Conservation (phyloP, 2,797 vertebrate genomes). For the Pipistrellus pygmaeus region DNA sequence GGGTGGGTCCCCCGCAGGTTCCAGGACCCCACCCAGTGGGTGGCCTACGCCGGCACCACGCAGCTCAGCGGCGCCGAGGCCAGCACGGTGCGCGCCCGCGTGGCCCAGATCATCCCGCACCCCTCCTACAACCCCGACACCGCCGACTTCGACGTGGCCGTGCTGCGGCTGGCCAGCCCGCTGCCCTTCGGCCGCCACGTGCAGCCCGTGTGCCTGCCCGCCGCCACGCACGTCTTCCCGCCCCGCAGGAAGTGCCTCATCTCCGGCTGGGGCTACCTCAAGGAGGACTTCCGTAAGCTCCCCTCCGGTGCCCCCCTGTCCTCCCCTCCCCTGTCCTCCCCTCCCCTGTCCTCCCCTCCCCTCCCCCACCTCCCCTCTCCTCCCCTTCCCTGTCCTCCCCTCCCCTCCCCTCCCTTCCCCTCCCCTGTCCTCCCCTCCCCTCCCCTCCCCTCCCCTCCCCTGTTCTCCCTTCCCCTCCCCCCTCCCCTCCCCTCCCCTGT, state of each 20-base stretch:
- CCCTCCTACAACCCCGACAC: slow-evolving; percentile 92
- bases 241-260: slow-evolving; percentile 93
- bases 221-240: slow-evolving; percentile 90
- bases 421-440: too few relatives aligned
- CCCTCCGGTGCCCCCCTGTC: too few relatives aligned
- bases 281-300: slow-evolving; percentile 91
- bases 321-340: too few relatives aligned
- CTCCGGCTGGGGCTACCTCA: slow-evolving; percentile 96
- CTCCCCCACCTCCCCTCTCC: too few relatives aligned
- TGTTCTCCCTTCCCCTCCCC: too few relatives aligned
- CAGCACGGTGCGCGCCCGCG: slow-evolving; percentile 85
- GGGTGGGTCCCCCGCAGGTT: slow-evolving; percentile 78
- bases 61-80: slow-evolving; percentile 88
- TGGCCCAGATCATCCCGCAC: slow-evolving; percentile 91
- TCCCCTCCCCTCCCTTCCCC: too few relatives aligned
- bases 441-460: too few relatives aligned
- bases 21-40: slow-evolving; percentile 88
- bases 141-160: slow-evolving; percentile 92
- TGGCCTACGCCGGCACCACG: slow-evolving; percentile 91
- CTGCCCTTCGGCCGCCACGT: slow-evolving; percentile 90
- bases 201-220: slow-evolving; percentile 95
- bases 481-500: too few relatives aligned
- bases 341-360: too few relatives aligned
- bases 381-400: too few relatives aligned
- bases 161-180: slow-evolving; percentile 92